A percentile compares a stretch with the other conserved stretches of the same genome.
Conservation (phyloP, 2,113 vertebrate genomes). For the Mohoua ochrocephala region DNA sequence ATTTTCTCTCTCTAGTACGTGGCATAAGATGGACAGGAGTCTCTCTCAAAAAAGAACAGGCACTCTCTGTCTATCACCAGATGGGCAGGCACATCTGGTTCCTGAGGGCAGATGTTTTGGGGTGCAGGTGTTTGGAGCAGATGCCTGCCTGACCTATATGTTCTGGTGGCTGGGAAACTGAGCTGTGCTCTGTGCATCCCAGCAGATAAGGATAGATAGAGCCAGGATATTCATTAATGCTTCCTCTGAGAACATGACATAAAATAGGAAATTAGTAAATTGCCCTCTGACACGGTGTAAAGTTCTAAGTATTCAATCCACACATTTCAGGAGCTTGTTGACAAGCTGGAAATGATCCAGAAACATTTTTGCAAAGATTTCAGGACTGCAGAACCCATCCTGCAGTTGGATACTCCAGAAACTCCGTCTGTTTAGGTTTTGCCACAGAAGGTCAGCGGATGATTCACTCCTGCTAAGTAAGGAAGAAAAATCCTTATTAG, state of each 20-base stretch:
- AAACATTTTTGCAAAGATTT: slow-evolving; percentile 8
- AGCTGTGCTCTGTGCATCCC: background rate
- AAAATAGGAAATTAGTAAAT: background rate
- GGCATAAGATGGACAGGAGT: background rate
- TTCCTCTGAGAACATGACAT: background rate
- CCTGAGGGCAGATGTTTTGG: background rate
- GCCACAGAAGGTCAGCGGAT: background rate
- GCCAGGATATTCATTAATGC: background rate
- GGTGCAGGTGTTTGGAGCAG: background rate
- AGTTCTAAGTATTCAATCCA: background rate
- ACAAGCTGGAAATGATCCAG: slow-evolving; percentile 7
- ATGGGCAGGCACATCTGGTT: background rate
- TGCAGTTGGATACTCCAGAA: background rate
- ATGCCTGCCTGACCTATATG: background rate
- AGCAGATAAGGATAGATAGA: background rate
- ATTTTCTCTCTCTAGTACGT: background rate
- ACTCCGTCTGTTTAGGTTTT: background rate
- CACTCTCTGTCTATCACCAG: background rate
- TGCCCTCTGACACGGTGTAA: background rate
- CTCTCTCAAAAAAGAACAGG: background rate
- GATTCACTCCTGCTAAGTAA: background rate
- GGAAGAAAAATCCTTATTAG: background rate
- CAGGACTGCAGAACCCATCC: background rate
- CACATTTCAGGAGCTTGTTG: background rate
- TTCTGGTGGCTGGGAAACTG: background rate